A percentile compares a stretch with the other conserved stretches of the same genome.
These are phyloP conservation scores for Ceriagrion tenellum DNA, from an alignment of 2,888 invertebrate species.

Conservation along the genomic window DNA sequence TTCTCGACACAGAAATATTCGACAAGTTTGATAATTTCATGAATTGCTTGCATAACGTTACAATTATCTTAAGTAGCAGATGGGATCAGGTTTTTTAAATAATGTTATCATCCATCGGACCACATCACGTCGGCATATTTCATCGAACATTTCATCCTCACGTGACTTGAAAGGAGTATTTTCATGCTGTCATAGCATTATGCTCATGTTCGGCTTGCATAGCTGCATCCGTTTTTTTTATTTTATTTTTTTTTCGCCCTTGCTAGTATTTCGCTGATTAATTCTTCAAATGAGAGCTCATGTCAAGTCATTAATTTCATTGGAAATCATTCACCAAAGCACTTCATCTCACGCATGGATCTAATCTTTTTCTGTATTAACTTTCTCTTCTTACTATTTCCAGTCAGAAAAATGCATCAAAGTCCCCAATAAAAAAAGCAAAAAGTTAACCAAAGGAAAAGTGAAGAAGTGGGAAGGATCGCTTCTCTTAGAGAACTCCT, in stretches of 20 bases:
- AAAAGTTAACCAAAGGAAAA: conserved; percentile 21
- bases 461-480: neutral
- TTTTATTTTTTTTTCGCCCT: neutral
- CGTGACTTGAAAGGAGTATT: neutral
- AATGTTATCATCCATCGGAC: too few species aligned
- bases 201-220: neutral
- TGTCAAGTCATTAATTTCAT: neutral
- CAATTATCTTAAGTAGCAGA: too few species aligned
- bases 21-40: too few species aligned
- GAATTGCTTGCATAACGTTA: too few species aligned
- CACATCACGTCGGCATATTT: neutral
- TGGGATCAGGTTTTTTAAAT: too few species aligned
- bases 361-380: conserved; percentile 14
- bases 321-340: neutral
- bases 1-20: too few species aligned
- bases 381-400: conserved; percentile 35
- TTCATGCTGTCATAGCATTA: neutral
- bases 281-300: neutral
- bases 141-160: neutral
- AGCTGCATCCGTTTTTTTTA: neutral
- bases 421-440: neutral
- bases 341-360: neutral
- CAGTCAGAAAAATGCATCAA: conserved; percentile 32
- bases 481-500: conserved; percentile 32
- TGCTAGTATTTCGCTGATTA: neutral